Evolutionary conservation across 1,140 invertebrate species (phyloP).

Genomic region (Stegodyphus dumicola): DNA sequence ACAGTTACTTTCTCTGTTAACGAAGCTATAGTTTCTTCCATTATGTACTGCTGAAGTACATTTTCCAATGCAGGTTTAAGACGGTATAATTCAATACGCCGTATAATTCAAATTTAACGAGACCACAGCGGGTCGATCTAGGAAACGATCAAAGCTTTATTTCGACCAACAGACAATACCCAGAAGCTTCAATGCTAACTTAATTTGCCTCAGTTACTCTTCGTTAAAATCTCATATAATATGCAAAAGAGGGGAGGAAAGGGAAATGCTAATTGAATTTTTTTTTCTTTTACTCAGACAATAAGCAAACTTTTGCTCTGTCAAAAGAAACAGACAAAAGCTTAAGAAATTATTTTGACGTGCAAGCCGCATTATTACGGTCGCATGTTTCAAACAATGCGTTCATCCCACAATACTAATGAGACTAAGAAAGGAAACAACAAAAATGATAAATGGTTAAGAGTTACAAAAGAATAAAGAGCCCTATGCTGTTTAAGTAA

Average conservation of each 20-base stretch:
- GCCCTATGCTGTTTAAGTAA: not conserved
- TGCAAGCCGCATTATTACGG: not conserved
- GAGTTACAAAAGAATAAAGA: not conserved
- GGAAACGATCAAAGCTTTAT: too few species aligned
- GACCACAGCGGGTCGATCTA: too few species aligned
- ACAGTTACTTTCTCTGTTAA: too few species aligned
- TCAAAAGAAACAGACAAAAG: not conserved
- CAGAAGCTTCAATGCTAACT: too few species aligned
- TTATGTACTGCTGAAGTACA: too few species aligned
- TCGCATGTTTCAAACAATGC: conserved; percentile 8
- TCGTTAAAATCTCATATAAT: not conserved
- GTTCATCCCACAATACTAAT: conserved; percentile 17
- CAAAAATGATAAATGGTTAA: conserved; percentile 9
- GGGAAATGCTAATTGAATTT: conserved; percentile 20
- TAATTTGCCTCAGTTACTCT: too few species aligned
- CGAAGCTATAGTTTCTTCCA: too few species aligned
- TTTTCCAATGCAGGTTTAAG: too few species aligned
- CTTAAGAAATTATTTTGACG: not conserved
- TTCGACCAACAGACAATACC: too few species aligned
- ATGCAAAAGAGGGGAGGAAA: not conserved
- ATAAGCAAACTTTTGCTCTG: conserved; percentile 12
- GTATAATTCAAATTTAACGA: too few species aligned
- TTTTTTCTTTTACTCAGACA: not conserved
- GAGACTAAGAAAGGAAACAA: conserved; percentile 1
- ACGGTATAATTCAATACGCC: too few species aligned